phyloP scores from a whole-genome alignment of 2,113 vertebrate species.

The Daphoenositta chrysoptera region DNA sequence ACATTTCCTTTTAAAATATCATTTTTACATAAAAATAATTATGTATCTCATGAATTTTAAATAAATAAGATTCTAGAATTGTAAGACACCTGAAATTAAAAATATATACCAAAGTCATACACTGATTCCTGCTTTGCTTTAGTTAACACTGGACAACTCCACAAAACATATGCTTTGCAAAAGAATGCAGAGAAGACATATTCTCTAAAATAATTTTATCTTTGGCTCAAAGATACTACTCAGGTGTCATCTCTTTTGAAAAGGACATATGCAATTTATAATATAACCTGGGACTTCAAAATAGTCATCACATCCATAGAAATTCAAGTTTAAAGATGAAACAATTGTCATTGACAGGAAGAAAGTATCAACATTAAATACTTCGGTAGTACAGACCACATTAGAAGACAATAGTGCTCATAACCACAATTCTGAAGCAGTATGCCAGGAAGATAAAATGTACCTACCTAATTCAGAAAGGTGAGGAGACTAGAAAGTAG shows the following conservation, averaged over 20 bases:
- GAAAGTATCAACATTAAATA: background rate
- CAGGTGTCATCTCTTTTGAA: background rate
- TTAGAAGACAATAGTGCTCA: background rate
- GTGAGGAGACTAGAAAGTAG: background rate
- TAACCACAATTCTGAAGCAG: background rate
- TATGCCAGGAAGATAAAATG: background rate
- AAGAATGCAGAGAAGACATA: background rate
- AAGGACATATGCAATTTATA: background rate
- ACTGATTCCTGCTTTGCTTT: background rate
- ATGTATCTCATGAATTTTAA: constrained; percentile 3
- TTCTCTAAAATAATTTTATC: background rate
- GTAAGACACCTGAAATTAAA: background rate
- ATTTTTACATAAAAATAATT: constrained; percentile 21
- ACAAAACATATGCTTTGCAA: background rate
- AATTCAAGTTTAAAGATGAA: background rate
- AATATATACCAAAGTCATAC: background rate
- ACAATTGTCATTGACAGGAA: background rate
- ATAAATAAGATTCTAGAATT: background rate
- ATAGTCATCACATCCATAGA: background rate
- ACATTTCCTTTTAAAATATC: constrained; percentile 25
- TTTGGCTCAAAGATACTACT: background rate
- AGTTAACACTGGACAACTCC: background rate
- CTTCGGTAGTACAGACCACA: background rate
- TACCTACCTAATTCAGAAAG: background rate
- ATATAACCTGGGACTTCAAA: background rate